Evolutionary conservation across 1,140 invertebrate genomes (phyloP).

Genomic region (Solenopsis invicta): DNA sequence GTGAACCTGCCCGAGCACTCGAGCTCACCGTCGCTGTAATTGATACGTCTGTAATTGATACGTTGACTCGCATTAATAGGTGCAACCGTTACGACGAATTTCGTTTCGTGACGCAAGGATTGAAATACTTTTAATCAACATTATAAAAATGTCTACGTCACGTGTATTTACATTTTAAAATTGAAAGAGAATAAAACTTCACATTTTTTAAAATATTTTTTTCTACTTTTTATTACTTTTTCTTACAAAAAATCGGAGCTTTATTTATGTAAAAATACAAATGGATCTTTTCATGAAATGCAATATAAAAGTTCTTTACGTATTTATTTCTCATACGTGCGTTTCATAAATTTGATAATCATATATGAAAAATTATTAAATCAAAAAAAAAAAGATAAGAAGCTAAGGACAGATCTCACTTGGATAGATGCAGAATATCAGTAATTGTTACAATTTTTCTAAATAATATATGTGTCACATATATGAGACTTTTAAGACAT

Average conservation of each 20-base stretch:
- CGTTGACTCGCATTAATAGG: background rate
- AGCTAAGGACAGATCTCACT: too few species aligned
- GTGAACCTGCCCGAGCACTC: background rate
- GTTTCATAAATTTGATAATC: too few species aligned
- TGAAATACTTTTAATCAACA: background rate
- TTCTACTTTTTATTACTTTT: background rate
- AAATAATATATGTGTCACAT: too few species aligned
- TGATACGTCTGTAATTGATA: constrained; percentile 17
- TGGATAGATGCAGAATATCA: too few species aligned
- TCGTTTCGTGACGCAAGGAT: background rate
- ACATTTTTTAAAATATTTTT: background rate
- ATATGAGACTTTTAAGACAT: background rate
- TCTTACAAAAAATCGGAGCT: too few species aligned
- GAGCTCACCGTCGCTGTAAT: background rate
- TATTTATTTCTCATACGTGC: too few species aligned
- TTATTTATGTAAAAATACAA: too few species aligned
- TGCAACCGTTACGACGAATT: background rate
- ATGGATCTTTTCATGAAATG: too few species aligned
- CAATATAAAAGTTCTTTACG: too few species aligned
- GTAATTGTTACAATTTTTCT: too few species aligned
- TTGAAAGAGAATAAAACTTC: background rate
- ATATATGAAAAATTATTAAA: too few species aligned
- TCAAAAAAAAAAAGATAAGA: too few species aligned
- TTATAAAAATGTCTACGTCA: background rate
- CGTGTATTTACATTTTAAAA: background rate